These are phyloP conservation scores for Gymnosoma rotundatum DNA, from an alignment of 2,888 invertebrate genomes.

Conservation along the genomic window DNA sequence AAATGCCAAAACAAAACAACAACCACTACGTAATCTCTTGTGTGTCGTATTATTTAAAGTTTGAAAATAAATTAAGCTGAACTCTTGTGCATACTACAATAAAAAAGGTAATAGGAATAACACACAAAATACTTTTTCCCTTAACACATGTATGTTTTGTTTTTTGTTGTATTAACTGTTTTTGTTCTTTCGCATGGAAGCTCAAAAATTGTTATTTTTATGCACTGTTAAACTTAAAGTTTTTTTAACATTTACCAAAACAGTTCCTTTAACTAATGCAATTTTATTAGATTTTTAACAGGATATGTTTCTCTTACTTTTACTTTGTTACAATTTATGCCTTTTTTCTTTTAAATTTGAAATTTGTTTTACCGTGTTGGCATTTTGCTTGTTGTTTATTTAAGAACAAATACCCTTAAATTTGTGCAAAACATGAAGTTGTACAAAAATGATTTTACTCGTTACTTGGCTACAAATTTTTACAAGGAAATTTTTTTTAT, in stretches of 20 bases:
- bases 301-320: conserved; percentile 6
- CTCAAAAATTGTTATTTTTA: conserved; percentile 49
- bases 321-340: conserved; percentile 4
- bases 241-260: conserved; percentile 10
- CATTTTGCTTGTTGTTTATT: background rate
- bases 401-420: background rate
- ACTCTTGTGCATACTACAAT: no score
- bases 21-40: no score
- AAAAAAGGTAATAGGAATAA: no score
- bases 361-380: background rate
- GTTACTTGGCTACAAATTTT: no score
- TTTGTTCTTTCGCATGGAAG: conserved; percentile 18
- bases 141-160: no score
- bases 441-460: no score
- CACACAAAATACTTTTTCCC: no score
- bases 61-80: no score
- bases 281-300: conserved; percentile 29
- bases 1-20: no score
- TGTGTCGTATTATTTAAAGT: no score
- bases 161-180: background rate
- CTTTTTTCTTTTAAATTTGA: background rate
- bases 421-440: conserved; percentile 4
- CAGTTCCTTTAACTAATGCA: conserved; percentile 8
- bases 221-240: conserved; percentile 38
- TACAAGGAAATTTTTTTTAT: no score